Evolutionary conservation across 2,113 vertebrate genomes (phyloP), one percentile per base, ranked within the genome.

Genomic region (Platanista minor): DNA sequence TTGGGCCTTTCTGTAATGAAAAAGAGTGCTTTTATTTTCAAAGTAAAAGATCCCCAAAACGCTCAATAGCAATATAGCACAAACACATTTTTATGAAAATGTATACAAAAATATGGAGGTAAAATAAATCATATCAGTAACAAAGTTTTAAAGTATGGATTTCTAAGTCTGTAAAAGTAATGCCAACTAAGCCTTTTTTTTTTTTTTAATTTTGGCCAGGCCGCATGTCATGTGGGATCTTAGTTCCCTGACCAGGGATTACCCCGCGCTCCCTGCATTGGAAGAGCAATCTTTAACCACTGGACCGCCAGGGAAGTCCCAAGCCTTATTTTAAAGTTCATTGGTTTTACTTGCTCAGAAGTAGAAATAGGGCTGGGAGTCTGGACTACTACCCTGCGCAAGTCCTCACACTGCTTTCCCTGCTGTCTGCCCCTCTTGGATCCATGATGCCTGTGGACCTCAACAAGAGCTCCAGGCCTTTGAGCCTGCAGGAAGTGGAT

Each of bases 1-100:
- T 99, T 95, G 96, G 43, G 96, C 99, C 99, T 98, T 98, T 97
- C 98, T 99, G 98, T 87, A 99, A 99, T 97, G 93, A 93, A 98
- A 98, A 95, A 95, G 97, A 97, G 4, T 78, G 11, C 80, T 95
- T 94, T 97, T 93, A 97, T 92, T 97, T 97, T 96, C 85, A 93
- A 95, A 93, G 74, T 90, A 84, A 84, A 97, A 78, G 57, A 87
- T 97, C 96, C 90, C 89, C 33, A 85, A 94, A 97, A 88, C 75
- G 46, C 71, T 92, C 81, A 18, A 41, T 4, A 84, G 49, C 49
- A 88, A 52, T 11, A 95, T 2, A 91, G 39, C 49, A 96, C 59
- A 94, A 90, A 86, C 31, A 86, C n/a, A 80, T 71, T 96, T 95
- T 91, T 27, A 95, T 62, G 23, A 95, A 96, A 72, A 69, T 39